These are phyloP conservation scores for Eupithecia subfuscata DNA, from an alignment of 2,888 invertebrate species.

Conservation along the genomic window DNA sequence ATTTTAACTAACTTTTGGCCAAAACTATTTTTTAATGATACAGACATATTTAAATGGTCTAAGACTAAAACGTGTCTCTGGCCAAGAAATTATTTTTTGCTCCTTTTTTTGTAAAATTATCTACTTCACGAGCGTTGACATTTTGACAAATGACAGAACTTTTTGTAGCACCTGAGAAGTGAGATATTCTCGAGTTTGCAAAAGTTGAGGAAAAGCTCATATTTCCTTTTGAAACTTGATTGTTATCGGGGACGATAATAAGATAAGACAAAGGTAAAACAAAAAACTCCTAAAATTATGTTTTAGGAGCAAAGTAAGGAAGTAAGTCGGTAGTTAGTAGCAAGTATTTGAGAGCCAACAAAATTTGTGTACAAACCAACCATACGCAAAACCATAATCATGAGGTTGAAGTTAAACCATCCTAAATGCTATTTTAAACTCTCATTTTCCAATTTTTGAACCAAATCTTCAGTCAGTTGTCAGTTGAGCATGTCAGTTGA, in stretches of 20 bases:
- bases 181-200: not conserved
- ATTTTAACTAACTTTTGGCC: not conserved
- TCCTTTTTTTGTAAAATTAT: constrained; percentile 52
- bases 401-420: not conserved
- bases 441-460: too few species aligned
- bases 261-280: not conserved
- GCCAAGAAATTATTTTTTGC: constrained; percentile 59
- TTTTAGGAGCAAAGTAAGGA: not conserved
- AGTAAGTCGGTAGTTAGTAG: not conserved
- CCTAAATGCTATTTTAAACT: too few species aligned
- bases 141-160: constrained; percentile 59
- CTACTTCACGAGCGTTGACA: constrained; percentile 57
- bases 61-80: constrained; percentile 41
- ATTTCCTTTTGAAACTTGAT: constrained; percentile 1
- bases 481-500: too few species aligned
- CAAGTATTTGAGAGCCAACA: not conserved
- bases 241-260: not conserved
- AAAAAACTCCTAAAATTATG: not conserved
- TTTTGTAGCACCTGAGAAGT: constrained; percentile 28
- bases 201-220: constrained; percentile 10
- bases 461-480: too few species aligned
- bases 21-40: not conserved
- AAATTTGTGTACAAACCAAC: not conserved
- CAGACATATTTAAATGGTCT: not conserved
- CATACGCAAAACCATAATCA: not conserved